phyloP scores from a whole-genome alignment of 2,113 vertebrate genomes.

The Anguilla japonica region DNA sequence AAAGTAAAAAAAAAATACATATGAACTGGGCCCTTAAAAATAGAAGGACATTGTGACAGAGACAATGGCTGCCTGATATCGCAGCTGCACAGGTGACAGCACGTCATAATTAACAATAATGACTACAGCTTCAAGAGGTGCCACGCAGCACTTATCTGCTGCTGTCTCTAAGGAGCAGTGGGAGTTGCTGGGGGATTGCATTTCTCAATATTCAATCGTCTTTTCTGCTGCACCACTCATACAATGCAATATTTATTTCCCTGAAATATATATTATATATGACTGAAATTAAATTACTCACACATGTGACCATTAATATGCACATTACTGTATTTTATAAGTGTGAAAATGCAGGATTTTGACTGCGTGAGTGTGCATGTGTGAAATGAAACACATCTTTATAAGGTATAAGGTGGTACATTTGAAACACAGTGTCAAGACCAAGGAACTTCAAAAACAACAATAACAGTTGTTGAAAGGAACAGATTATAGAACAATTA shows the following conservation, averaged over 20 bases:
- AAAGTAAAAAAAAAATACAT: not conserved
- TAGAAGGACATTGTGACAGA: not conserved
- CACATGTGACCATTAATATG: not conserved
- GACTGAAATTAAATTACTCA: not conserved
- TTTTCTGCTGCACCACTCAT: not conserved
- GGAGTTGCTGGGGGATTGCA: not conserved
- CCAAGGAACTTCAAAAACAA: too few species aligned
- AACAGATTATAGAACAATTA: too few species aligned
- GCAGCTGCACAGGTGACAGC: constrained; percentile 25
- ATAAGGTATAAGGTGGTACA: too few species aligned
- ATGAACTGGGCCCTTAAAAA: not conserved
- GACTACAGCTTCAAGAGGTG: constrained; percentile 21
- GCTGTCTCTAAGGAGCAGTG: not conserved
- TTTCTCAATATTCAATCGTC: not conserved
- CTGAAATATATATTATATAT: not conserved
- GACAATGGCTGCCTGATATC: constrained; percentile 27
- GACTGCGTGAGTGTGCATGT: too few species aligned
- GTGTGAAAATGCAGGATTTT: too few species aligned
- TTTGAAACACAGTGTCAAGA: too few species aligned
- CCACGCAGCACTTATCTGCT: constrained; percentile 16
- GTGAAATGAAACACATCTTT: too few species aligned
- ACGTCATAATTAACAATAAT: constrained; percentile 33
- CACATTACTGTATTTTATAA: not conserved
- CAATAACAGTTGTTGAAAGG: too few species aligned
- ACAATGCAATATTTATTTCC: not conserved